phyloP scores from a whole-genome alignment of 2,797 vertebrate species.

The Carapus acus region DNA sequence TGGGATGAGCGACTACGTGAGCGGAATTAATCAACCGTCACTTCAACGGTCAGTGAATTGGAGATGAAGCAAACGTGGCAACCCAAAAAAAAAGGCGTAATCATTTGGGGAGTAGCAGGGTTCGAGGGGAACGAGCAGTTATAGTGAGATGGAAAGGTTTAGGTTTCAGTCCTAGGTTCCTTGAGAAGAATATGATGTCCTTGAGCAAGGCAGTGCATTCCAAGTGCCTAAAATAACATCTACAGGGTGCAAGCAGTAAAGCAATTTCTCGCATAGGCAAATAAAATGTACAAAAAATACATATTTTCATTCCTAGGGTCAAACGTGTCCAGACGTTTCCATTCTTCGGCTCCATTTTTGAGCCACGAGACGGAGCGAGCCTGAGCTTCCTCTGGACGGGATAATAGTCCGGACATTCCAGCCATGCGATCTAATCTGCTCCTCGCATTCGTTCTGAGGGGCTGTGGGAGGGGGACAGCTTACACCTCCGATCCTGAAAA shows the following conservation, averaged over 20 bases:
- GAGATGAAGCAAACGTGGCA: slow-evolving; percentile 14
- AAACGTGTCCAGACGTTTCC: slow-evolving; percentile 36
- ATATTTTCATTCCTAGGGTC: slow-evolving; percentile 52
- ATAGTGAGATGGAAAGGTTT: slow-evolving; percentile 8
- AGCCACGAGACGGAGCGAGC: slow-evolving; percentile 44
- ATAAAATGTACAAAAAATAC: too few species aligned
- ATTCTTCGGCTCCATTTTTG: slow-evolving; percentile 38
- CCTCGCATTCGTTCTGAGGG: slow-evolving; percentile 9
- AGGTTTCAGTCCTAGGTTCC: too few species aligned
- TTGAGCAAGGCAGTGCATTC: too few species aligned
- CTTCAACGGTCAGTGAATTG: slow-evolving; percentile 13
- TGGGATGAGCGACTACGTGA: neutral
- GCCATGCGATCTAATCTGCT: slow-evolving; percentile 44
- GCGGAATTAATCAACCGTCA: slow-evolving; percentile 15
- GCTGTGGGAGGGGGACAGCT: slow-evolving; percentile 13
- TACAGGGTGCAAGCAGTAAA: too few species aligned
- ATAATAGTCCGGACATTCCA: slow-evolving; percentile 51
- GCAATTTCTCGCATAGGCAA: too few species aligned
- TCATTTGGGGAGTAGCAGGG: neutral
- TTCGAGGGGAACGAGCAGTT: slow-evolving; percentile 21
- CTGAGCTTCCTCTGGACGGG: slow-evolving; percentile 31
- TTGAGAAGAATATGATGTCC: too few species aligned
- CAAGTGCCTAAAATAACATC: too few species aligned
- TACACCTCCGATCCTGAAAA: slow-evolving; percentile 7
- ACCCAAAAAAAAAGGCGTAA: slow-evolving; percentile 26